Conservation (phyloP, 2,113 vertebrate species). For the Aldabrachelys gigantea region DNA sequence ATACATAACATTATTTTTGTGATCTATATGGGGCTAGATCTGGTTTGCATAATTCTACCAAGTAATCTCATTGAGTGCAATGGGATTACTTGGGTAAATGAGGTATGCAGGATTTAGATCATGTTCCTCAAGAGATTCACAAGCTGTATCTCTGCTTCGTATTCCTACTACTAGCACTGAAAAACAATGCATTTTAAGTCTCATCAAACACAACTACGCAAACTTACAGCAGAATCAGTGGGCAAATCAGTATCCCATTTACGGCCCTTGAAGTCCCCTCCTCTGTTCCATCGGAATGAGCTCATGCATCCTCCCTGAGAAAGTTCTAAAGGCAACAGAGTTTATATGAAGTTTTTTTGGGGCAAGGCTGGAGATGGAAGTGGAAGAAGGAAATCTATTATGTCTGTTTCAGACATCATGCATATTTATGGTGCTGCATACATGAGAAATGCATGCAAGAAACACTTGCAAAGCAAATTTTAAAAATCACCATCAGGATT, state of each 20-base stretch:
- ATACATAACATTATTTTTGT: not conserved
- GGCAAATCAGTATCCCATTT: slow-evolving; percentile 97
- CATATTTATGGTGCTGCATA: accelerated
- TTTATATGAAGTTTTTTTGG: accelerated
- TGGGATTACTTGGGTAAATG: accelerated
- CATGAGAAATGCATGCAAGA: not conserved
- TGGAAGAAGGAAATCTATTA: accelerated
- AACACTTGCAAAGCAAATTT: not conserved
- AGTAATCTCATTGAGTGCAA: accelerated
- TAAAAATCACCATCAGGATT: not conserved
- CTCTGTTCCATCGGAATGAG: slow-evolving; percentile 93
- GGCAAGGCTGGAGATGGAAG: not conserved
- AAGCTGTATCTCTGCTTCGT: too few relatives aligned
- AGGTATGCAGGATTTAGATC: not conserved
- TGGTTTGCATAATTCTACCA: not conserved
- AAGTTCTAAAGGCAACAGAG: slow-evolving; percentile 80
- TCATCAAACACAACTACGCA: accelerated
- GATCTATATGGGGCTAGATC: accelerated
- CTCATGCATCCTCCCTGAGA: slow-evolving; percentile 98
- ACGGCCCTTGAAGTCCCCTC: slow-evolving; percentile 91
- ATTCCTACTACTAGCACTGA: accelerated
- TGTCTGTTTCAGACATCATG: accelerated
- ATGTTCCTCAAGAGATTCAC: accelerated
- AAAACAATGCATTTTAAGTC: accelerated
- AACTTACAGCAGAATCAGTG: slow-evolving; percentile 91